Base-by-base conservation (phyloP, 2,888 invertebrate genomes). In the Polydrusus tereticollis region DNA sequence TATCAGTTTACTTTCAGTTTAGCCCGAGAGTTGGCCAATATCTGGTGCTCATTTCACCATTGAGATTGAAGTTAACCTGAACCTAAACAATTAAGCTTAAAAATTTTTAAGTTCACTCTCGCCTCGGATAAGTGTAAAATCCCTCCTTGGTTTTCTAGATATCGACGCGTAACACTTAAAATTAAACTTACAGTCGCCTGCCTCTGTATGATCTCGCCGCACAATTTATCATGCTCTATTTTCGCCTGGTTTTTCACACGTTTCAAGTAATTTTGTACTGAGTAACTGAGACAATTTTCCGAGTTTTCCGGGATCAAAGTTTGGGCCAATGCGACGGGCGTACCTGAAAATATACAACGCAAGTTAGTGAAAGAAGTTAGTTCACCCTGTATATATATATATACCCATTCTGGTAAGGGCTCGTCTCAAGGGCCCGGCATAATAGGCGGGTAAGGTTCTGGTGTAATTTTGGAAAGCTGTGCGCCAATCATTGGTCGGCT, bases 381-480 rank as follows among this genome's bases (percentile, higher is more conserved):
- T n/a, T 10, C 18, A n/a, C n/a, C n/a, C n/a, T n/a, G 12, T 18
- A 18, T 3, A 18, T 7, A 21, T 2, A 10, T 55, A 55, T 18
- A 10, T 77, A 75, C 95, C 96, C 93, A 98, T 97, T 83, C 96
- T 91, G 7, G 93, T 91, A 68, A 99, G 86, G 0, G 97, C 98
- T 86, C 97, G 90, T 77, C 96, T 90, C 78, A 99, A 86, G 23
- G 98, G 96, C 79, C 90, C 90, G 62, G 93, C 92, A 86, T 99
- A 99, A 86, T 99, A 99, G 3, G 95, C 93, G 10, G 99, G 99
- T 91, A 99, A 95, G n/a, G 95, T 93, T 79, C 96, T 92, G 78
- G 98, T 90, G 82, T 99, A 99, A 85, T 93, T 94, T 79, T 96
- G 95, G 86, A 99, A 98, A 76, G 95, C 94, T 66, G 93, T 90